Evolutionary conservation across 2,888 invertebrate genomes (phyloP).

Genomic region (Habroteleia sp.): DNA sequence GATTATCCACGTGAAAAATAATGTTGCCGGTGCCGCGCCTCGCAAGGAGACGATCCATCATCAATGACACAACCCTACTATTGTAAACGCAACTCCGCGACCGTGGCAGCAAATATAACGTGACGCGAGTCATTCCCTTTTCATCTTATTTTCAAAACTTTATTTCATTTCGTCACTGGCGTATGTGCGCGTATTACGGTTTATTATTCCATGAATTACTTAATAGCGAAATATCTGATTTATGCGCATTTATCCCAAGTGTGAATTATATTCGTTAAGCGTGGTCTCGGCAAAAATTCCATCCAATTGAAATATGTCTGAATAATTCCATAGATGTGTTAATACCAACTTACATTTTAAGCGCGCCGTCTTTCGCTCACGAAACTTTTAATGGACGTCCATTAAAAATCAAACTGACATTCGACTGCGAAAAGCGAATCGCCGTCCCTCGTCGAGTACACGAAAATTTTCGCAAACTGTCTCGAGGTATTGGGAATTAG

Average conservation of each 20-base stretch:
- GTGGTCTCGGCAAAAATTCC: constrained; percentile 14
- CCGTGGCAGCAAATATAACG: too few relatives aligned
- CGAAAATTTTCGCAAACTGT: constrained; percentile 55
- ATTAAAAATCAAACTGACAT: constrained; percentile 61
- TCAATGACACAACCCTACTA: constrained; percentile 66
- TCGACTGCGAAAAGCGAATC: constrained; percentile 62
- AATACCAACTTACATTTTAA: constrained; percentile 43
- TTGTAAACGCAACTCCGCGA: constrained; percentile 40
- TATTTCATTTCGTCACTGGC: constrained; percentile 39
- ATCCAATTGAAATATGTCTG: constrained; percentile 36
- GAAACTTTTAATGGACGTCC: constrained; percentile 63
- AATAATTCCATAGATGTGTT: constrained; percentile 51
- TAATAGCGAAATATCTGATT: constrained; percentile 24
- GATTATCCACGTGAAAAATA: constrained; percentile 66
- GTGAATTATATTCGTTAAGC: constrained; percentile 2
- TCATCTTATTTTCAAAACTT: constrained; percentile 45
- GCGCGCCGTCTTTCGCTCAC: constrained; percentile 24
- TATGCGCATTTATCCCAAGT: constrained; percentile 5
- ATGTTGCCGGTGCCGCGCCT: too few relatives aligned
- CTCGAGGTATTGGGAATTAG: constrained; percentile 62
- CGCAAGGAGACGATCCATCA: constrained; percentile 69
- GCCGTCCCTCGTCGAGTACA: constrained; percentile 34
- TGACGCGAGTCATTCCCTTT: constrained; percentile 31
- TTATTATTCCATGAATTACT: constrained; percentile 14
- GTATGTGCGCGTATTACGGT: constrained; percentile 8